phyloP scores from a whole-genome alignment of 1,140 invertebrate genomes.

The Sminthurides bifidus region DNA sequence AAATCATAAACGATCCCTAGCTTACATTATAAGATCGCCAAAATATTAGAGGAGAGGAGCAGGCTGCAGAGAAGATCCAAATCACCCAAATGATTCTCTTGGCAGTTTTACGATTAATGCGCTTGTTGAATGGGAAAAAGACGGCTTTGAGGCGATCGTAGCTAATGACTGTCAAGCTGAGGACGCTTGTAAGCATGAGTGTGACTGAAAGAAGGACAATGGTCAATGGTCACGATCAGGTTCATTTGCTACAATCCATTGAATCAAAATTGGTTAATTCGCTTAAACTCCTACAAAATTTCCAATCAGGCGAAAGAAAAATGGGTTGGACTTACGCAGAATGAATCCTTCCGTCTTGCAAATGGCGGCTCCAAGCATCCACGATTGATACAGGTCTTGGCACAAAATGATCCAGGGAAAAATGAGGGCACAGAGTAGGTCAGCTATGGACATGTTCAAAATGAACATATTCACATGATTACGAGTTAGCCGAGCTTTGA shows the following conservation, averaged over 20 bases:
- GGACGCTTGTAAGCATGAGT: conserved; percentile 56
- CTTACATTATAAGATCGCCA: conserved; percentile 50
- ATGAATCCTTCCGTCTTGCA: conserved; percentile 57
- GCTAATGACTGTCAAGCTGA: conserved; percentile 65
- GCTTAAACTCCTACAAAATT: no score
- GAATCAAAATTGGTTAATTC: no score
- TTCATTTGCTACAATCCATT: not conserved
- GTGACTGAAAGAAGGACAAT: conserved; percentile 41
- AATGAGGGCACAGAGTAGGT: conserved; percentile 58
- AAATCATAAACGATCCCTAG: not conserved
- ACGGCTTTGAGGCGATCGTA: conserved; percentile 69
- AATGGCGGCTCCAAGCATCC: conserved; percentile 52
- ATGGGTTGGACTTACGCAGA: conserved; percentile 42
- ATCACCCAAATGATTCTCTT: conserved; percentile 49
- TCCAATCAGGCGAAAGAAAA: no score
- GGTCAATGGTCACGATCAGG: not conserved
- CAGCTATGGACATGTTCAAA: conserved; percentile 63
- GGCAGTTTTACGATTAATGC: conserved; percentile 47
- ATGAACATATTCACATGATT: conserved; percentile 69
- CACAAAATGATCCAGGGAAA: conserved; percentile 59
- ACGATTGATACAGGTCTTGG: conserved; percentile 60
- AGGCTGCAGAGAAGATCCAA: conserved; percentile 50
- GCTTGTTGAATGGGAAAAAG: conserved; percentile 53
- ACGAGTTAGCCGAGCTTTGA: conserved; percentile 51
- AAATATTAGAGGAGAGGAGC: conserved; percentile 52